Base-by-base conservation (phyloP, 2,888 invertebrate genomes). In the Idaea aversata region DNA sequence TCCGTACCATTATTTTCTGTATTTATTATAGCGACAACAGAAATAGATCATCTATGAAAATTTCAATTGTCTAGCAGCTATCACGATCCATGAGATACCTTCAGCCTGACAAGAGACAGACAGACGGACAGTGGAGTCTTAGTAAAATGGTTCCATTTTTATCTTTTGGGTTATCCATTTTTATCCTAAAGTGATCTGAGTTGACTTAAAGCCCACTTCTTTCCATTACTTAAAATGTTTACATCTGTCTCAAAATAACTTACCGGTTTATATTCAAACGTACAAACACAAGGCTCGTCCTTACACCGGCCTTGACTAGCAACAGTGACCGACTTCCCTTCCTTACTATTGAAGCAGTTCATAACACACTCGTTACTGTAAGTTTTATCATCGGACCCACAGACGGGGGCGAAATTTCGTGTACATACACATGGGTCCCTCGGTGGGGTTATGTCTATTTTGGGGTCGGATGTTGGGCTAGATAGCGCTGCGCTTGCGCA, bases 331-430 rank as follows among this genome's bases (percentile, higher is more conserved):
- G 75, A 67, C 1, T 62, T 16, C 0, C 67, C 65, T 6, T 47
- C 57, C 0, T 61, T 71, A 67, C 15, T 0, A 5, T 62, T 68
- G 36, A 65, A 93, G 70, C 95, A 94, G 72, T 94, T 87, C 63
- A 97, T 87, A 69, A 94, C 92, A 83, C 97, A 97, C 75, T 74
- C 66, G 87, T 95, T 96, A 75, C 87, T 89, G 88, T 97, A 97
- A 0, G 95, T 96, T 63, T 93, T 87, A 0, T 95, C 95, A 85
- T 97, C 95, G 60, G 95, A 94, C 57, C 96, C 96, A 85, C 97
- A 97, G 7, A 96, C 95, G 6, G 94, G 94, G 0, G 82, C 35
- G 64, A 75, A 69, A 72, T 80, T 73, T 60, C 76, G 69, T 0
- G 83, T 75, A 75, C 89, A 90, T 0, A 74, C 74, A 74, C 88